A percentile compares a stretch with the other conserved stretches of the same genome.
These are phyloP conservation scores for Aphodius sticticus DNA, from an alignment of 2,888 invertebrate species.

Conservation along the genomic window DNA sequence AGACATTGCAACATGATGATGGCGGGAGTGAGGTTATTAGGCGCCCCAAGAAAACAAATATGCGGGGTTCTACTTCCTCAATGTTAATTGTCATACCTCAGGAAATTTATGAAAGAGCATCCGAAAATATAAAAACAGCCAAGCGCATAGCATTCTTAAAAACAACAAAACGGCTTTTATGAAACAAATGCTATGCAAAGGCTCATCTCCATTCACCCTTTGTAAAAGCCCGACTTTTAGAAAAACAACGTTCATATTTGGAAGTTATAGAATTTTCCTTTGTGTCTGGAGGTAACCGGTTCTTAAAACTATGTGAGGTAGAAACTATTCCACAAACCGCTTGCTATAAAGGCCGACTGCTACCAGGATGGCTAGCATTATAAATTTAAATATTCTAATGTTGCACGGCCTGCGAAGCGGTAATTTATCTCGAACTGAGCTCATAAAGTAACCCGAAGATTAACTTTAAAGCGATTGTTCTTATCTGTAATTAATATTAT, in stretches of 20 bases:
- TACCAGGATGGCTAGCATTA: neutral
- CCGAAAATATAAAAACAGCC: neutral
- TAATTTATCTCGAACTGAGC: conserved; percentile 5
- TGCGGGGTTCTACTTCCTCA: too few species aligned
- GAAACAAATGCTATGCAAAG: neutral
- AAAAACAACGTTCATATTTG: neutral
- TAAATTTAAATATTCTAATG: conserved; percentile 4
- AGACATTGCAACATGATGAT: too few species aligned
- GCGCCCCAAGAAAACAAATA: too few species aligned
- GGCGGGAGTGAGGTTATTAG: too few species aligned
- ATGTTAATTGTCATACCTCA: too few species aligned
- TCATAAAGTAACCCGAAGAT: conserved; percentile 21
- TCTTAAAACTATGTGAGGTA: neutral
- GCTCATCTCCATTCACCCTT: neutral
- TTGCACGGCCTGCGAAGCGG: neutral
- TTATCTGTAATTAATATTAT: conserved; percentile 23
- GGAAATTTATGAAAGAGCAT: too few species aligned
- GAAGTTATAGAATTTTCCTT: neutral
- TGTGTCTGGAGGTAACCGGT: neutral
- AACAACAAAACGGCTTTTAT: neutral
- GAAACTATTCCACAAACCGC: neutral
- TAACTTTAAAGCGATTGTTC: conserved; percentile 22
- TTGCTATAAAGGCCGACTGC: neutral
- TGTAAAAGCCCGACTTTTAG: neutral
- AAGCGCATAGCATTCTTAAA: neutral